phyloP scores from a whole-genome alignment of 2,797 vertebrate genomes.

The Lutjanus campechanus region DNA sequence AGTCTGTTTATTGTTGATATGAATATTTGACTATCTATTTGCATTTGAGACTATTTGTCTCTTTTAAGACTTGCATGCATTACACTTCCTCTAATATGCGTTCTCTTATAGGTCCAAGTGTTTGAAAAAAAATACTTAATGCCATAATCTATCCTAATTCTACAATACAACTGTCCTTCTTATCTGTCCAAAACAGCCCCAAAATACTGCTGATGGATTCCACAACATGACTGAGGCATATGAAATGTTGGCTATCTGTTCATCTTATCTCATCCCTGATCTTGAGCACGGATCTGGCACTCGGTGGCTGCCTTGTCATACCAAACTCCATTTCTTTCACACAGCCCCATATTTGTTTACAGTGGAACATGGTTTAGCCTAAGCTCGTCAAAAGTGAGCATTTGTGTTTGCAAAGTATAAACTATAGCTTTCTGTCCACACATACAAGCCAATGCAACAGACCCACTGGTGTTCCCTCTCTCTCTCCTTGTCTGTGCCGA shows the following conservation, averaged over 20 bases:
- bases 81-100: constrained; percentile 53
- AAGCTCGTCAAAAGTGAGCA: constrained; percentile 75
- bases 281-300: constrained; percentile 64
- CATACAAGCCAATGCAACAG: constrained; percentile 71
- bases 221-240: constrained; percentile 74
- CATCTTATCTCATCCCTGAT: constrained; percentile 63
- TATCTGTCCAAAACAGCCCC: constrained; percentile 67
- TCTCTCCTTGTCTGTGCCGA: constrained; percentile 48
- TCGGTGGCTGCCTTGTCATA: constrained; percentile 53
- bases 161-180: constrained; percentile 63
- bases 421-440: constrained; percentile 79
- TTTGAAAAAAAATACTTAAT: constrained; percentile 64
- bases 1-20: constrained; percentile 67
- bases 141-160: constrained; percentile 75
- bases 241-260: constrained; percentile 74
- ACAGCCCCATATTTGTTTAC: constrained; percentile 73
- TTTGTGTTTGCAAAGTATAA: constrained; percentile 80
- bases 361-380: constrained; percentile 75
- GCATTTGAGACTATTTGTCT: constrained; percentile 60
- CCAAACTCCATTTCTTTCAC: constrained; percentile 57
- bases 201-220: constrained; percentile 73
- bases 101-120: constrained; percentile 58
- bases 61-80: constrained; percentile 53
- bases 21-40: constrained; percentile 66
- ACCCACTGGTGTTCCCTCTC: constrained; percentile 64